Base-by-base conservation (phyloP, 2,888 invertebrate species). In the Euplexia lucipara region DNA sequence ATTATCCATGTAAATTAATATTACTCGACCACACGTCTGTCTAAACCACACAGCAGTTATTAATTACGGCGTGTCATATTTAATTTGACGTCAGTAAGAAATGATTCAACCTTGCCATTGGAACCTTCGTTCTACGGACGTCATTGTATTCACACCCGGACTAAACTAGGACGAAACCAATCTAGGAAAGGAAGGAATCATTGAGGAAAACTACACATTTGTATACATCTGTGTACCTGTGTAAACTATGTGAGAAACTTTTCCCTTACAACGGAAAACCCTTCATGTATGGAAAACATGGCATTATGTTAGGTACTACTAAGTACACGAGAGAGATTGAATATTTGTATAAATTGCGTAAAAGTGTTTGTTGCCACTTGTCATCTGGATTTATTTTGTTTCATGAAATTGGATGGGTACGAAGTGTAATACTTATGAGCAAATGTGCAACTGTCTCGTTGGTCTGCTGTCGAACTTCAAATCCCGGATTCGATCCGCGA, bases 51-150 rank as follows among this genome's bases (percentile, higher is more conserved):
- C 9, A 30, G 18, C 16, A 14, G 65, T 16, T 16, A 34, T 1
- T 47, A 49, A 52, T 59, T 75, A 41, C 22, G 42, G 48, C 56
- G 8, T 45, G 44, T 51, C 49, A 63, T n/a, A n/a, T 45, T 26
- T 26, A 45, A 16, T 60, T 58, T 63, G 75, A 75, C 75, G 75
- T 75, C 75, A 64, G 18, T 37, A 20, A 30, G n/a, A 9, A 8
- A 41, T 75, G 75, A 76, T 53, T 75, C 77, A 75, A 64, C 45
- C 18, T 51, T 32, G 20, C 26, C 59, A 59, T 51, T 45, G 14
- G 48, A 44, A 57, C 22, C 22, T 35, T 22, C 16, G 34, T 14
- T 10, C 9, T 26, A n/a, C 32, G 32, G 59, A 22, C 76, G 75
- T 76, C 69, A 69, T 52, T 35, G 39, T 58, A 60, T 42, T 57